Percentiles rank a stretch among this genome's conserved stretches.
These are phyloP conservation scores for Gulo gulo DNA, from an alignment of 2,113 vertebrate genomes.

Conservation along the genomic window DNA sequence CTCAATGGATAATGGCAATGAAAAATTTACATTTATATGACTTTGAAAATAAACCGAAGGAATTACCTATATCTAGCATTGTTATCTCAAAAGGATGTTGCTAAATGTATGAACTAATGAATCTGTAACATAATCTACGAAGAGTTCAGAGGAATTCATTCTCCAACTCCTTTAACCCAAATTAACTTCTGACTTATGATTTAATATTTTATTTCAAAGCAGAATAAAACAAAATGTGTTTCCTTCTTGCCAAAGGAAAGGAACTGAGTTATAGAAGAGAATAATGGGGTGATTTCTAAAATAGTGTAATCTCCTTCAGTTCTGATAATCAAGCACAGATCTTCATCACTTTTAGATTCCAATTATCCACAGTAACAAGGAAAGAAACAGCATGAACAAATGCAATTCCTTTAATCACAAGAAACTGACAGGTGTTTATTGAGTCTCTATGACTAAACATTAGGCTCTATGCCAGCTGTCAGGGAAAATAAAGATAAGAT, in stretches of 20 bases:
- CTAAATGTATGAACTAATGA: not conserved
- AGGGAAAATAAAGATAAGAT: not conserved
- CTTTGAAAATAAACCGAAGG: constrained; percentile 14
- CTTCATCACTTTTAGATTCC: not conserved
- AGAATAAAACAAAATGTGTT: not conserved
- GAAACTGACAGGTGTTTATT: not conserved
- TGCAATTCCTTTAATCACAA: not conserved
- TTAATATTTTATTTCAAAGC: not conserved
- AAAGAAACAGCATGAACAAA: constrained; percentile 26
- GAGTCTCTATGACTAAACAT: not conserved
- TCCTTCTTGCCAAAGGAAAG: not conserved
- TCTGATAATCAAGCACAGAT: not conserved
- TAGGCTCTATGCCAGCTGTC: not conserved
- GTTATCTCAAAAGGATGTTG: not conserved
- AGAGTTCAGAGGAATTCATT: not conserved
- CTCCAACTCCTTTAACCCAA: not conserved
- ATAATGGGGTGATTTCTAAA: not conserved
- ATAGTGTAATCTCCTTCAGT: not conserved
- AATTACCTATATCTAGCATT: not conserved
- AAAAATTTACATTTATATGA: not conserved
- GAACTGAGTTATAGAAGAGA: not conserved
- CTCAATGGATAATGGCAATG: not conserved
- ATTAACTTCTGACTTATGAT: not conserved
- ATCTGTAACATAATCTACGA: not conserved
- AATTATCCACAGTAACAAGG: not conserved